A percentile compares a stretch with the other conserved stretches of the same genome.
Conservation (phyloP, 2,113 vertebrate species). For the Dipodomys merriami region DNA sequence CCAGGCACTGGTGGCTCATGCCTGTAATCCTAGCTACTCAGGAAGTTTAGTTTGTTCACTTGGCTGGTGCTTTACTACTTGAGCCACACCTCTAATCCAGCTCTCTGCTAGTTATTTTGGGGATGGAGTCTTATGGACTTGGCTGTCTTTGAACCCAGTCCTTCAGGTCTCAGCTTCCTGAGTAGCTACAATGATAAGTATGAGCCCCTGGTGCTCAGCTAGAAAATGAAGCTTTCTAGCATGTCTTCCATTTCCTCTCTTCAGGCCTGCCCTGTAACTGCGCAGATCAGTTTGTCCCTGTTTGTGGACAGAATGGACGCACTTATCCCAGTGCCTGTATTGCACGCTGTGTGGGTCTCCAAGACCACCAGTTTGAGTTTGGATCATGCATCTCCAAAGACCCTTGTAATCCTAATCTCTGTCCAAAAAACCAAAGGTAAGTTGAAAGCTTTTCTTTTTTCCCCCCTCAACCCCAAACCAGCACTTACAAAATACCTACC, state of each 20-base stretch:
- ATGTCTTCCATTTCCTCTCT: conserved; percentile 22
- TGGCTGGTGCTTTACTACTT: no score
- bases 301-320: conserved; percentile 95
- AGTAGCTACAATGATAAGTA: no score
- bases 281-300: conserved; percentile 95
- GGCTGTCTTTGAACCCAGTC: no score
- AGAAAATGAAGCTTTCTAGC: no score
- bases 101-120: no score
- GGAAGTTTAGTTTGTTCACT: no score
- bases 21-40: no score
- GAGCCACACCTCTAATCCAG: no score
- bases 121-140: no score
- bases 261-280: conserved; percentile 96
- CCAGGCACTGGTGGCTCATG: no score
- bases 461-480: background rate
- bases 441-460: conserved; percentile 41
- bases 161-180: no score
- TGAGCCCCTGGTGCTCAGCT: no score
- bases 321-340: conserved; percentile 97
- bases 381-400: conserved; percentile 92
- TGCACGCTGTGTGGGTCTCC: conserved; percentile 95
- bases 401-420: conserved; percentile 92
- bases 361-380: conserved; percentile 94
- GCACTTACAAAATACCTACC: background rate
- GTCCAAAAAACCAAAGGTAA: conserved; percentile 94